Base-by-base conservation (phyloP, 35 echinoderm and acorn worm species). In the Holothuria glaberrima region DNA sequence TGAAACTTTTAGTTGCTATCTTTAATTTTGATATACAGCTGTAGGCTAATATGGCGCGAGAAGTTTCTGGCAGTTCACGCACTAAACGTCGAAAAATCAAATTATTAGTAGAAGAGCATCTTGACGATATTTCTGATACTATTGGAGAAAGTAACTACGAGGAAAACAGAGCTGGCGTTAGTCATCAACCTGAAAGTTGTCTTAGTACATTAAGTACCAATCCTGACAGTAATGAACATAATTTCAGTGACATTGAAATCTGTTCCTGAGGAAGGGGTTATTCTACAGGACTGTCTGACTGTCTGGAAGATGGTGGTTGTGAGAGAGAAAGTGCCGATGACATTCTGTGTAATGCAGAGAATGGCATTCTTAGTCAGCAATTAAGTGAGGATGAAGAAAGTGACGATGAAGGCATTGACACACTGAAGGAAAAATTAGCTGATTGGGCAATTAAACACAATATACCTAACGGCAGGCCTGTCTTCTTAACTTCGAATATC, bases 341-440 rank as follows among this genome's bases (percentile, higher is more conserved):
- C 34, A 73, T 30, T 73, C 9, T 34, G 31, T 32, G 19, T 35
- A 20, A 32, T 29, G 17, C 18, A 29, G 29, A 30, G 36, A 19
- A 31, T 9, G 69, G 36, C 30, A 20, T 20, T 34, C 19, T 6
- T 35, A 36, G 36, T 73, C 27, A 32, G 30, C 27, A 73, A 38
- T 30, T 35, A 17, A 54, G 50, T 69, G 66, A 69, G 25, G 66
- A 26, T 18, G 66, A 29, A 29, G 48, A 57, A 45, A 48, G 76
- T 50, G 35, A 48, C 6, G 45, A 81, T 81, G 76, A 81, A 57
- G 76, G 52, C 24, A 68, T 68, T 28, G n/a, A 68, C 64, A 68
- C 34, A 57, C 44, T 81, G 21, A 81, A 48, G 54, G 80, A 27
- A 60, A 48, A 83, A 83, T 48, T 83, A n/a, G 50, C 73, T 77